phyloP scores from a whole-genome alignment of 2,797 vertebrate species.

The Squalus acanthias region DNA sequence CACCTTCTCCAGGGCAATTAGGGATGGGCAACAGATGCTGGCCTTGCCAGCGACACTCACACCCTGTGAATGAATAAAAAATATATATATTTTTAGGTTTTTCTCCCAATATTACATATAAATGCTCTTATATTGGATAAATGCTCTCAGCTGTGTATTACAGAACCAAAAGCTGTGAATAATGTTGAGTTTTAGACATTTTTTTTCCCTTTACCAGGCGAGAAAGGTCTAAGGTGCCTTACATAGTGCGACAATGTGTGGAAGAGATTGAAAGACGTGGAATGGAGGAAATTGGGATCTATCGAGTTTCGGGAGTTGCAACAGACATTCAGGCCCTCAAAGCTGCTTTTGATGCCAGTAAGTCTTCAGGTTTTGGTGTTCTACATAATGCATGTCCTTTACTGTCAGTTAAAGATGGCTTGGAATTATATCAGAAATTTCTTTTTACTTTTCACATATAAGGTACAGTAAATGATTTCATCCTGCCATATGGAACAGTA shows the following conservation, averaged over 20 bases:
- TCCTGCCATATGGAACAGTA: not conserved
- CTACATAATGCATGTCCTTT: not conserved
- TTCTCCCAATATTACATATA: not conserved
- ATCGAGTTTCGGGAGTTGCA: conserved; percentile 85
- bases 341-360: conserved; percentile 85
- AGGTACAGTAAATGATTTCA: not conserved
- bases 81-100: not conserved
- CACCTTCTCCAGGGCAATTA: too few relatives aligned
- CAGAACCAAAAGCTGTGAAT: not conserved
- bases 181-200: not conserved
- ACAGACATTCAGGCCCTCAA: conserved; percentile 88
- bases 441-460: not conserved
- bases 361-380: conserved; percentile 50
- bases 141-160: not conserved
- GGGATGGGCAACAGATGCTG: too few relatives aligned
- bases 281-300: conserved; percentile 92
- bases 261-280: conserved; percentile 89
- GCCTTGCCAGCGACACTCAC: too few relatives aligned
- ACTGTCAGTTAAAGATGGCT: not conserved
- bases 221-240: conserved; percentile 86
- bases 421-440: not conserved
- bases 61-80: too few relatives aligned
- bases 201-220: conserved; percentile 56
- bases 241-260: conserved; percentile 87
- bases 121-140: not conserved